phyloP scores from a whole-genome alignment of 2,113 vertebrate genomes.

The Ammodytes marinus region DNA sequence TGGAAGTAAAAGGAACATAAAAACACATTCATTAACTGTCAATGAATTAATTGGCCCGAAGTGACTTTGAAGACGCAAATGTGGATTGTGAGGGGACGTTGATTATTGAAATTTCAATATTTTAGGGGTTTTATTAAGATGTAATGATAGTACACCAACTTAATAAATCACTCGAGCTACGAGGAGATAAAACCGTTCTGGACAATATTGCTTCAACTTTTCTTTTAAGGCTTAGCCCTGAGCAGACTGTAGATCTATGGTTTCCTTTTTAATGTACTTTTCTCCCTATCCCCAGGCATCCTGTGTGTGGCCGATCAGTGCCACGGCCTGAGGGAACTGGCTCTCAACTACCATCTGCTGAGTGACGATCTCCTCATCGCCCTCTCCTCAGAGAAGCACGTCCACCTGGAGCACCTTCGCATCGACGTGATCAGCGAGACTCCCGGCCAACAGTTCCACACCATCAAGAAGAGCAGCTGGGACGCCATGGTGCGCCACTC shows the following conservation, averaged over 20 bases:
- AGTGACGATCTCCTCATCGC: slow-evolving; percentile 94
- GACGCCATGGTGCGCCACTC: slow-evolving; percentile 96
- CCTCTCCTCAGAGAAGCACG: slow-evolving; percentile 95
- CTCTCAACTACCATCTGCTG: slow-evolving; percentile 94
- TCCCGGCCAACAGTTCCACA: slow-evolving; percentile 94
- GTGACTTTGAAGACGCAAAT: background rate
- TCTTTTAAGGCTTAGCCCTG: background rate
- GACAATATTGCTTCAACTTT: background rate
- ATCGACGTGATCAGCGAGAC: slow-evolving; percentile 97
- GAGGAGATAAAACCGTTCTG: background rate
- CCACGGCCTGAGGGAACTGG: slow-evolving; percentile 94
- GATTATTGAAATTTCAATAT: background rate
- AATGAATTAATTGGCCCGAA: background rate
- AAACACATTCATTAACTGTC: background rate
- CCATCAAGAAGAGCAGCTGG: slow-evolving; percentile 98
- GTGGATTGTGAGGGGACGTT: background rate
- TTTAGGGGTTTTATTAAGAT: background rate
- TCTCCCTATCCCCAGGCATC: slow-evolving; percentile 64
- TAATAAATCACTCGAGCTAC: background rate
- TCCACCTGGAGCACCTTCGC: slow-evolving; percentile 95
- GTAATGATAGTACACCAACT: no score
- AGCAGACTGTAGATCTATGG: background rate
- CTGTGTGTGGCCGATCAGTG: slow-evolving; percentile 93
- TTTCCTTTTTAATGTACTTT: background rate
- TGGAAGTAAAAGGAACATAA: background rate